These are phyloP conservation scores for Phylloscopus collybita DNA, from an alignment of 2,797 vertebrate genomes.

Conservation along the genomic window DNA sequence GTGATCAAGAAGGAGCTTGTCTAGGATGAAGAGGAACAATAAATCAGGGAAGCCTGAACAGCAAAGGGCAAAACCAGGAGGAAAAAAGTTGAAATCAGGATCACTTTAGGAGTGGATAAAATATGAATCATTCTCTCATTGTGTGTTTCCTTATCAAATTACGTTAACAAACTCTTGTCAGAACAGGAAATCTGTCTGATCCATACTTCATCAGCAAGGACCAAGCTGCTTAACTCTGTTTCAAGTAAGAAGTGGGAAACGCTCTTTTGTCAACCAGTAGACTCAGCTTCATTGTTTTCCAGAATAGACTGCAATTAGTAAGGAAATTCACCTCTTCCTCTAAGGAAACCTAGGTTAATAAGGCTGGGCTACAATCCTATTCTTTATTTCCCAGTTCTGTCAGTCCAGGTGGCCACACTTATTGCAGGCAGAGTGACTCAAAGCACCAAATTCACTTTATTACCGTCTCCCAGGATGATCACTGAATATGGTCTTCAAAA, in stretches of 20 bases:
- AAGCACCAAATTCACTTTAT: neutral
- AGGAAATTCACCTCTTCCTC: neutral
- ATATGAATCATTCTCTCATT: neutral
- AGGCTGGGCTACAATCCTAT: neutral
- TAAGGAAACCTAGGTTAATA: neutral
- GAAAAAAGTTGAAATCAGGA: neutral
- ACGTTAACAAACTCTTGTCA: neutral
- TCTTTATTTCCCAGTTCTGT: neutral
- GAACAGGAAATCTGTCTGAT: neutral
- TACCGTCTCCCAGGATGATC: neutral
- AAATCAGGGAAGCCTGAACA: neutral
- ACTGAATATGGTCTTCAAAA: neutral
- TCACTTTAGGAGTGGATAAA: neutral
- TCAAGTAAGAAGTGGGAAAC: neutral
- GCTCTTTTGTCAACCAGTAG: neutral
- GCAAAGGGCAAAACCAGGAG: neutral
- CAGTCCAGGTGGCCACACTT: neutral
- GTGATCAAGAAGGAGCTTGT: neutral
- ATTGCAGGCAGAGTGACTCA: neutral
- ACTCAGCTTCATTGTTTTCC: neutral
- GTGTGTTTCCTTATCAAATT: neutral
- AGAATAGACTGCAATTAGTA: neutral
- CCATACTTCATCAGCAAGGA: neutral
- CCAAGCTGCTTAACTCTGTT: neutral
- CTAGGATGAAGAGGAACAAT: neutral